Evolutionary conservation across 2,797 vertebrate genomes (phyloP).

Genomic region (Odontamblyopus rebecca): DNA sequence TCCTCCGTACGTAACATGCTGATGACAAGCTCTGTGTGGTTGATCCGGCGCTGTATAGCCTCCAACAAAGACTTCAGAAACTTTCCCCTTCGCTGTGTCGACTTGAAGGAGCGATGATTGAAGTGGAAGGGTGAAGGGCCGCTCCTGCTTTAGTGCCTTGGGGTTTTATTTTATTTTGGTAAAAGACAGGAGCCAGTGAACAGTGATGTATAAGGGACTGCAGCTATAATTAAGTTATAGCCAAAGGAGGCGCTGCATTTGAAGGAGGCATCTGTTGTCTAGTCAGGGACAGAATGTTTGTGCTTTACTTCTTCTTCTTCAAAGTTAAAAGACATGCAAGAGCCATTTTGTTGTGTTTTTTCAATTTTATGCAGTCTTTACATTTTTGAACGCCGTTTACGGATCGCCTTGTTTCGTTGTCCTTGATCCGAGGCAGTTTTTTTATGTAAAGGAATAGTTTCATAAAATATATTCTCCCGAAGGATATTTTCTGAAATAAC

Average conservation of each 20-base stretch:
- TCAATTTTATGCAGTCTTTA: constrained; percentile 2
- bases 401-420: constrained; percentile 4
- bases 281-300: constrained; percentile 12
- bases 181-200: constrained; percentile 34
- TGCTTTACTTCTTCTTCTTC: constrained; percentile 4
- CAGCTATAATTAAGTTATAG: constrained; percentile 48
- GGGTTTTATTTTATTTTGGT: constrained; percentile 43
- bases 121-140: constrained; percentile 63
- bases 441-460: neutral
- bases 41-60: constrained; percentile 47
- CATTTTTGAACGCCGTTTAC: constrained; percentile 1
- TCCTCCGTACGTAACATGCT: neutral
- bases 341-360: constrained; percentile 3
- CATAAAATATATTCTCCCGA: neutral
- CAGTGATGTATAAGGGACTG: constrained; percentile 42
- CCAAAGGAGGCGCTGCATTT: constrained; percentile 26
- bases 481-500: neutral
- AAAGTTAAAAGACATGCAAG: neutral
- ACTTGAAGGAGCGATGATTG: constrained; percentile 50
- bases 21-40: constrained; percentile 64
- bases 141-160: constrained; percentile 38
- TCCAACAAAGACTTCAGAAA: constrained; percentile 53
- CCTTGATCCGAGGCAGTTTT: constrained; percentile 1
- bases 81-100: constrained; percentile 44
- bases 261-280: constrained; percentile 19